Conservation (phyloP, 2,888 invertebrate genomes). For the Aleiodes alternator region DNA sequence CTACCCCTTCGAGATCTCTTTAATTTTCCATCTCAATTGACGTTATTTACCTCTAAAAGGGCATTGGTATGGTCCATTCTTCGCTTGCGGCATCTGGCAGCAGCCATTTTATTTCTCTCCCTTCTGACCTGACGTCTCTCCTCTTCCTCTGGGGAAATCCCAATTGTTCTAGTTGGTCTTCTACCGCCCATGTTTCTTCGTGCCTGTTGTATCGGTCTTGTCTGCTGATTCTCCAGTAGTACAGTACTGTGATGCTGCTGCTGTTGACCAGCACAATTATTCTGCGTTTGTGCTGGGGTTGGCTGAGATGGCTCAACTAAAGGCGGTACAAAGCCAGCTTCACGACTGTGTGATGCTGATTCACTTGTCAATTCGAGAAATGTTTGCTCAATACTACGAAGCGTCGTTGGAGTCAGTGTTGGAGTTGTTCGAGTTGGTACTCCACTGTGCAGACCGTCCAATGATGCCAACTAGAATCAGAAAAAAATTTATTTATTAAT, state of each 20-base stretch:
- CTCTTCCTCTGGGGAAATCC: slow-evolving; percentile 93
- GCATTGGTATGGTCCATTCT: slow-evolving; percentile 97
- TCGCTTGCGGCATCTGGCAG: slow-evolving; percentile 96
- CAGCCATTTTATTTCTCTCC: slow-evolving; percentile 97
- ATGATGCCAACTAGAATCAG: slow-evolving; percentile 85
- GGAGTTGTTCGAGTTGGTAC: slow-evolving; percentile 95
- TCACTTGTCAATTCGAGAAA: slow-evolving; percentile 90
- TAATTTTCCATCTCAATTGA: no score
- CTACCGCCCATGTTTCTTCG: slow-evolving; percentile 91
- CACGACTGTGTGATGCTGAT: slow-evolving; percentile 85
- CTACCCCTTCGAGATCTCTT: no score
- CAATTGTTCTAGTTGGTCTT: slow-evolving; percentile 85
- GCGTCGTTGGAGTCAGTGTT: slow-evolving; percentile 94
- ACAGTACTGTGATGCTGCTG: slow-evolving; percentile 51
- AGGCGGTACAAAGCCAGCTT: slow-evolving; percentile 96
- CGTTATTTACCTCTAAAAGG: slow-evolving; percentile 82
- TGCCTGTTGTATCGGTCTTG: slow-evolving; percentile 78
- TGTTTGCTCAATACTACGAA: slow-evolving; percentile 93
- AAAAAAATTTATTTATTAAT: slow-evolving; percentile 21
- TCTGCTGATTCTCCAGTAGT: slow-evolving; percentile 55
- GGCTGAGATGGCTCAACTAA: slow-evolving; percentile 76
- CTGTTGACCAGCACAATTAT: slow-evolving; percentile 56
- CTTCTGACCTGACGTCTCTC: slow-evolving; percentile 90
- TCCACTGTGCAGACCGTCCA: slow-evolving; percentile 91
- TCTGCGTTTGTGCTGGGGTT: slow-evolving; percentile 73